Conservation (phyloP, 2,797 vertebrate genomes). For the Sternotherus odoratus region DNA sequence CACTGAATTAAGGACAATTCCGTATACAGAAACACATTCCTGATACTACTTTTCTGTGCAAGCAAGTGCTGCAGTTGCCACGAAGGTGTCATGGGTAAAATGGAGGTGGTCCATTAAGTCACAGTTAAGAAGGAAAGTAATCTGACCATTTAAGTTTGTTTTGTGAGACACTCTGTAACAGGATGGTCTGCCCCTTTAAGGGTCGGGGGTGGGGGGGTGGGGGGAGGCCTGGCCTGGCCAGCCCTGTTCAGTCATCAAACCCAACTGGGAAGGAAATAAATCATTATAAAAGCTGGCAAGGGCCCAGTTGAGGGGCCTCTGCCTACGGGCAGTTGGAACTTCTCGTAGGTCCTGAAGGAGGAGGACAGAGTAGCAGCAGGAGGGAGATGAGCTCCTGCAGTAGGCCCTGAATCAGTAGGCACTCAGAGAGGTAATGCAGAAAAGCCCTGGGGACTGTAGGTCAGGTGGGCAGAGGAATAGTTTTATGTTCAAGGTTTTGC, state of each 20-base stretch:
- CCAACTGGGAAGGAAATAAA: neutral
- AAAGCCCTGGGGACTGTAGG: neutral
- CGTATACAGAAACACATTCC: neutral
- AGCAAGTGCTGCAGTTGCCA: slow-evolving; percentile 1
- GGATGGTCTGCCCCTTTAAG: fast-evolving
- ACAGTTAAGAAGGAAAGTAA: neutral
- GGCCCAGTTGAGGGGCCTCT: neutral
- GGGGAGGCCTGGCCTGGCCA: neutral
- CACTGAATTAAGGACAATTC: neutral
- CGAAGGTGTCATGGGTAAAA: neutral
- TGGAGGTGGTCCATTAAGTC: neutral
- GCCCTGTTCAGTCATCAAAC: neutral
- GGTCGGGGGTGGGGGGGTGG: no score
- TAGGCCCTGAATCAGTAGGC: no score
- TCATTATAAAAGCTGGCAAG: neutral
- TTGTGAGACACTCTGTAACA: neutral
- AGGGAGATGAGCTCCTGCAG: neutral
- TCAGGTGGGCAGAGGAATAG: neutral
- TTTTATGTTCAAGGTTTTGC: neutral
- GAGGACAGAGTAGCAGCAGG: neutral
- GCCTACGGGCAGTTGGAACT: neutral
- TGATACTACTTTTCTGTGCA: neutral
- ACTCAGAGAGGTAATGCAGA: neutral
- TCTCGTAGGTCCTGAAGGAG: neutral
- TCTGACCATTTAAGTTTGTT: neutral